Evolutionary conservation across 2,797 vertebrate species (phyloP).

Genomic region (Clamator glandarius): DNA sequence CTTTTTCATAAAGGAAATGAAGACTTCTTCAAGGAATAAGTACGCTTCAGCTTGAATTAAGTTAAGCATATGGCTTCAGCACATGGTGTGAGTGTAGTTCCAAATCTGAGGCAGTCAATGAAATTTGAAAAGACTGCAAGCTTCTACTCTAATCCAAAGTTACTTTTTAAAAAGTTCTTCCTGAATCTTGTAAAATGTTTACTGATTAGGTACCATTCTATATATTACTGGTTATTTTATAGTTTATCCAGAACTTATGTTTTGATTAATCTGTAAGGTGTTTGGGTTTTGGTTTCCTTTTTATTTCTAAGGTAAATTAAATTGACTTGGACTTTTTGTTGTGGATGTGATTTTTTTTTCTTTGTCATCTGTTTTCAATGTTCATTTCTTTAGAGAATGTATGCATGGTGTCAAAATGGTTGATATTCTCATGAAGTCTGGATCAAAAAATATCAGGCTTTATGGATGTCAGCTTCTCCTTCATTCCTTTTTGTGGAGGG

Average conservation of each 20-base stretch:
- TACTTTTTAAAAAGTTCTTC: not conserved
- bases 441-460: not conserved
- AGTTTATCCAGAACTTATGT: not conserved
- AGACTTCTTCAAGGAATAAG: not conserved
- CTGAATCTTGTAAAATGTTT: not conserved
- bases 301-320: not conserved
- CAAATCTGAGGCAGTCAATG: not conserved
- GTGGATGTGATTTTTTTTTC: not conserved
- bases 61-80: not conserved
- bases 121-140: not conserved
- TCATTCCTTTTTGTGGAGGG: not conserved
- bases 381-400: not conserved
- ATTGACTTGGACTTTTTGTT: not conserved
- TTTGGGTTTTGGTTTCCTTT: not conserved
- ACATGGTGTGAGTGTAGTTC: not conserved
- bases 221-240: not conserved
- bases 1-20: not conserved
- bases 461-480: not conserved
- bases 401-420: not conserved
- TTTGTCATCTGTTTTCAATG: not conserved
- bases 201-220: not conserved
- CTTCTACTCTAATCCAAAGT: not conserved
- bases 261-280: not conserved
- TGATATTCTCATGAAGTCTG: not conserved
- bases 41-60: not conserved